Conservation (phyloP, 2,113 vertebrate genomes). For the Barbus barbus region DNA sequence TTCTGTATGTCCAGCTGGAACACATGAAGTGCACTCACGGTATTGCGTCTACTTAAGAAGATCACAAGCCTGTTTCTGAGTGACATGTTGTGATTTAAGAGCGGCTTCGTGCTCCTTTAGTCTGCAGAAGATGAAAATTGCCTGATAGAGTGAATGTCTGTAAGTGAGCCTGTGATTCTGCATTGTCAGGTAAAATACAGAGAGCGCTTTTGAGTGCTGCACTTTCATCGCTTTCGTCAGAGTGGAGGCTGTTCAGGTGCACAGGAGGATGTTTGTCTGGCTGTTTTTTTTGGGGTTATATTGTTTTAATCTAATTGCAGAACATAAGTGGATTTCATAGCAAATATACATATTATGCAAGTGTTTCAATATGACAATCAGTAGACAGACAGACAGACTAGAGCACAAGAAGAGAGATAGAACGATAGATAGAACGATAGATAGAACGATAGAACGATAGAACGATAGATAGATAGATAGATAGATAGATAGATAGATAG, state of each 20-base stretch:
- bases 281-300: neutral
- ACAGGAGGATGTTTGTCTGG: neutral
- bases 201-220: constrained; percentile 2
- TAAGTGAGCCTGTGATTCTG: constrained; percentile 13
- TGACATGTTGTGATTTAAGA: neutral
- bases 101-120: constrained; percentile 8
- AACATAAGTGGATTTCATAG: neutral
- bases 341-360: neutral
- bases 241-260: constrained; percentile 9
- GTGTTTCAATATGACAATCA: too few relatives aligned
- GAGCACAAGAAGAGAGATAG: too few relatives aligned
- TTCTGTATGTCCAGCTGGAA: neutral
- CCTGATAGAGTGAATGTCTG: neutral
- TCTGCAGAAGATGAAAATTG: constrained; percentile 34
- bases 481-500: too few relatives aligned
- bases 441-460: too few relatives aligned
- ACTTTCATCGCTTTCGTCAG: neutral
- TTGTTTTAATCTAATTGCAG: neutral
- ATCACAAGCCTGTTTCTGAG: constrained; percentile 20
- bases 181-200: neutral
- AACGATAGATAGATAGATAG: too few relatives aligned
- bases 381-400: too few relatives aligned
- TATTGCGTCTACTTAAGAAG: neutral
- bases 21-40: neutral
- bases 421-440: too few relatives aligned